These are phyloP conservation scores for Enteromius radiatus DNA, from an alignment of 2,797 vertebrate species.

Conservation along the genomic window DNA sequence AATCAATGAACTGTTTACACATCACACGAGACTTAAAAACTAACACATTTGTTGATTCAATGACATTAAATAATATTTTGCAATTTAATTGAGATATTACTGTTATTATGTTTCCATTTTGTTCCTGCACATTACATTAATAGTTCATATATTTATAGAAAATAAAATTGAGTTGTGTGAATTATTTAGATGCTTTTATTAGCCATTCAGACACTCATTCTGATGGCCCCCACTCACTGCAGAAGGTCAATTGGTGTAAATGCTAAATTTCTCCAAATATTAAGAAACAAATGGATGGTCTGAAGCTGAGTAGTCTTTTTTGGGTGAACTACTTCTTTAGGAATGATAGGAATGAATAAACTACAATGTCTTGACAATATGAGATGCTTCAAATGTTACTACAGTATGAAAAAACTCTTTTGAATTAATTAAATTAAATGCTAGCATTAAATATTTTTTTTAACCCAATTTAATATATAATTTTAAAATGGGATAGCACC, in stretches of 20 bases:
- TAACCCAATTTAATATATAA: too few relatives aligned
- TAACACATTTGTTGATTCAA: neutral
- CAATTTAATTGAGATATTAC: neutral
- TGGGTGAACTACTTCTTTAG: neutral
- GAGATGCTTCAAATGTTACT: neutral
- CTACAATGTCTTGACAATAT: too few relatives aligned
- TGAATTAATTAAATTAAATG: too few relatives aligned
- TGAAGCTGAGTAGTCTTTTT: neutral
- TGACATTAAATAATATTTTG: neutral
- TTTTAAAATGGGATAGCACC: neutral
- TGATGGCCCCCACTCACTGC: neutral
- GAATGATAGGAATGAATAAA: neutral
- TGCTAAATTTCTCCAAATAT: neutral
- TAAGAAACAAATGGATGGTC: neutral
- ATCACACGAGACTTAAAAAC: neutral
- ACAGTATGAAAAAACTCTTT: neutral
- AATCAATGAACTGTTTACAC: conserved; percentile 11
- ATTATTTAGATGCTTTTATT: neutral
- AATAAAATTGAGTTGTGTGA: neutral
- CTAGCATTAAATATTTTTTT: too few relatives aligned
- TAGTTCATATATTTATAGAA: neutral
- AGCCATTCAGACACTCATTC: neutral
- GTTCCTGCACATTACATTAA: neutral
- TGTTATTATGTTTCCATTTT: neutral
- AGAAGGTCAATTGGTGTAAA: neutral